A percentile compares a stretch with the other conserved stretches of the same genome.
phyloP scores from a whole-genome alignment of 1,140 invertebrate species.

The Battus philenor region DNA sequence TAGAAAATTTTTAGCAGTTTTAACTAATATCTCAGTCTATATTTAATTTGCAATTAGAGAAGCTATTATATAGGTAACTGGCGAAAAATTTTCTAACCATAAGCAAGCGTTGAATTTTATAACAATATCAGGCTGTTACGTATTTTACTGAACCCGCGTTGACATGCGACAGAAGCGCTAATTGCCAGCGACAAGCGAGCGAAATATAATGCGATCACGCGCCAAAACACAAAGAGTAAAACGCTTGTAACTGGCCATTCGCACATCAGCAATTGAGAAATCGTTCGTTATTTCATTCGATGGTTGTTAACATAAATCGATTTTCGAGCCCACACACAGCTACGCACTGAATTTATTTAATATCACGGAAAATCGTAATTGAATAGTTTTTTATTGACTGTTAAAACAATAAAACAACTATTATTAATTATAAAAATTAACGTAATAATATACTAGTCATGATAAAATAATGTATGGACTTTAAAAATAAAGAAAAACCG shows the following conservation, averaged over 20 bases:
- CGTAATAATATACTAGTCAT: no score
- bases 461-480: no score
- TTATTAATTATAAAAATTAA: no score
- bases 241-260: not conserved
- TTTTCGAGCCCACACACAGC: not conserved
- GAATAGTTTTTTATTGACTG: no score
- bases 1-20: no score
- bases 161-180: constrained; percentile 64
- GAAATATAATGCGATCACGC: constrained; percentile 32
- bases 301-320: constrained; percentile 9
- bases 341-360: not conserved
- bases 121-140: not conserved
- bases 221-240: constrained; percentile 24
- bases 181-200: constrained; percentile 47
- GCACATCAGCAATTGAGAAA: constrained; percentile 1
- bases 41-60: no score
- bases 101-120: not conserved
- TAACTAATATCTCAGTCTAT: no score
- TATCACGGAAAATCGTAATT: not conserved
- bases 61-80: no score
- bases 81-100: not conserved
- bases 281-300: constrained; percentile 10
- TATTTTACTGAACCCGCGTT: constrained; percentile 23
- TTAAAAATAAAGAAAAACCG: no score
- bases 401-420: no score